These are phyloP conservation scores for Himalopsyche kuldschensis DNA, from an alignment of 2,888 invertebrate species.

Conservation along the genomic window DNA sequence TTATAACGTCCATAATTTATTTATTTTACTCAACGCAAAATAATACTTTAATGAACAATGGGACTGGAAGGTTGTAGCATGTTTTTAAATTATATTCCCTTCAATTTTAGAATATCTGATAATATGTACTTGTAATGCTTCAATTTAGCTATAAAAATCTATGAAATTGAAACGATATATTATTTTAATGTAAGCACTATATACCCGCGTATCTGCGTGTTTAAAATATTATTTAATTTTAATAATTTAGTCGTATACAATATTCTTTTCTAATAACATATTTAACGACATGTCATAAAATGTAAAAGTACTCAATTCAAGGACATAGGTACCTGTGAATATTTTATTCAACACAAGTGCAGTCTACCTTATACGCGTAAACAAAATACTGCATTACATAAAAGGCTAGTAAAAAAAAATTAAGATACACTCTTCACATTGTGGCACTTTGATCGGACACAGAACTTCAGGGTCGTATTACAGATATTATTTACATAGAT, in stretches of 20 bases:
- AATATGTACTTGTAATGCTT: too few species aligned
- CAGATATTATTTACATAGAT: neutral
- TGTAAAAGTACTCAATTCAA: too few species aligned
- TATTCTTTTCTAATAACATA: neutral
- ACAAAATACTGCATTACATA: neutral
- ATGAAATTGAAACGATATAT: neutral
- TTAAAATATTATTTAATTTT: neutral
- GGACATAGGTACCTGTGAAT: neutral
- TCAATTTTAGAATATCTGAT: too few species aligned
- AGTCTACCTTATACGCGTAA: neutral
- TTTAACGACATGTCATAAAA: too few species aligned
- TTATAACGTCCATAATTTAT: too few species aligned
- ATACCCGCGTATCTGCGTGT: neutral
- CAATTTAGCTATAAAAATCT: neutral
- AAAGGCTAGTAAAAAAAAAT: neutral
- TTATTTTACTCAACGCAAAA: too few species aligned
- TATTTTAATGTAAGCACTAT: neutral
- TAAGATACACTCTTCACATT: neutral
- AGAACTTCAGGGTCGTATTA: too few species aligned
- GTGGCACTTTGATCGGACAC: neutral
- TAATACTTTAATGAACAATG: too few species aligned
- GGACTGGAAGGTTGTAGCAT: too few species aligned
- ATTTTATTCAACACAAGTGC: neutral
- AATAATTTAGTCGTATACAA: neutral
- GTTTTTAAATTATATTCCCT: too few species aligned